Evolutionary conservation across 2,888 invertebrate genomes (phyloP).

Genomic region (Himalopsyche kuldschensis): DNA sequence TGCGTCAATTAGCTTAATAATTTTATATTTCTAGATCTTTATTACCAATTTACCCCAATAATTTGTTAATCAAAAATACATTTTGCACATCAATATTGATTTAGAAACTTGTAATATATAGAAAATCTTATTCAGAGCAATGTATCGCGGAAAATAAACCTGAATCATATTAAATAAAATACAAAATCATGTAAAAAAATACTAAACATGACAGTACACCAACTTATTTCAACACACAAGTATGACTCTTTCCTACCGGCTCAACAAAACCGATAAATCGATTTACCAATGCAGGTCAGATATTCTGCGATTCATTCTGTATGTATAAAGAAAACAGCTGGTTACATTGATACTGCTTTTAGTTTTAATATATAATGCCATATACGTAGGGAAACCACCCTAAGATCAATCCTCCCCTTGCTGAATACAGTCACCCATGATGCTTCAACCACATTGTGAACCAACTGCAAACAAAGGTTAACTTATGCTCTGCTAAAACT

Average conservation of each 20-base stretch:
- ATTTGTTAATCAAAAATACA: too few species aligned
- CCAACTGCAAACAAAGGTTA: not conserved
- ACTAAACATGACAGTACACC: not conserved
- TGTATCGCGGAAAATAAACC: too few species aligned
- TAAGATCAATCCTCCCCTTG: not conserved
- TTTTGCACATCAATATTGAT: too few species aligned
- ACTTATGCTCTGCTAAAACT: not conserved
- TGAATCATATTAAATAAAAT: not conserved
- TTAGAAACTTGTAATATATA: too few species aligned
- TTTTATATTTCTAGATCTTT: too few species aligned
- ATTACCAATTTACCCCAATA: too few species aligned
- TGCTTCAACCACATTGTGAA: not conserved
- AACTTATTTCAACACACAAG: not conserved
- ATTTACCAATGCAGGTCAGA: not conserved
- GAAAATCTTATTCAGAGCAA: too few species aligned
- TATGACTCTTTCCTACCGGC: not conserved
- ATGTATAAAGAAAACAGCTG: not conserved
- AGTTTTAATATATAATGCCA: not conserved
- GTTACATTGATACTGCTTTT: not conserved
- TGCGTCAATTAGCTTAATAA: too few species aligned
- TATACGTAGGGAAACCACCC: not conserved
- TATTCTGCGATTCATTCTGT: not conserved
- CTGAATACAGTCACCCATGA: not conserved
- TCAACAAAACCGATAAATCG: slow-evolving; percentile 31
- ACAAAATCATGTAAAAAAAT: not conserved